Evolutionary conservation across 1,140 invertebrate species (phyloP).

Genomic region (Lepidurus apus): DNA sequence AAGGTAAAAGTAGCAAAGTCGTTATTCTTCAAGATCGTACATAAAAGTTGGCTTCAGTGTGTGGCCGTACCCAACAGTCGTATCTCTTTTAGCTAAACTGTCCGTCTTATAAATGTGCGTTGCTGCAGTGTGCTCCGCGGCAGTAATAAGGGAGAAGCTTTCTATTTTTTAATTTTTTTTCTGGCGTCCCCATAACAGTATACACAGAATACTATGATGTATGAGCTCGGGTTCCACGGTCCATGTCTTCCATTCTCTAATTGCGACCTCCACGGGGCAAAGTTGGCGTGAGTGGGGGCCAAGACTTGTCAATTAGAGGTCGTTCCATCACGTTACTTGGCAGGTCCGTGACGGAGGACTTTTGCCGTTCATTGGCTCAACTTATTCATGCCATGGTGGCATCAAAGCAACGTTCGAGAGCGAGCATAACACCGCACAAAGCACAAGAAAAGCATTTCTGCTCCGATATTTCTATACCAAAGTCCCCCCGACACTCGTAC

Average conservation of each 20-base stretch:
- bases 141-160: neutral
- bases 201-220: neutral
- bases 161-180: neutral
- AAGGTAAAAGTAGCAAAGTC: neutral
- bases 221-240: conserved; percentile 6
- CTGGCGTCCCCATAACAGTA: neutral
- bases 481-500: neutral
- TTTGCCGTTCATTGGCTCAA: neutral
- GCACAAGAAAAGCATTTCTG: neutral
- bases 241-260: conserved; percentile 11
- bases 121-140: neutral
- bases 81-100: neutral
- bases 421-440: neutral
- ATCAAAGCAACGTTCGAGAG: neutral
- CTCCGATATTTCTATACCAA: conserved; percentile 3
- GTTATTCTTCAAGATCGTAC: neutral
- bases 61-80: neutral
- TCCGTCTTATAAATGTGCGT: neutral
- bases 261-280: neutral
- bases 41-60: neutral
- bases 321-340: conserved; percentile 21
- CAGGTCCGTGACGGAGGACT: conserved; percentile 20
- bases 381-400: neutral
- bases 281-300: conserved; percentile 17
- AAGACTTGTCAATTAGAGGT: conserved; percentile 22